Evolutionary conservation across 64 coral and sea anemone genomes (phyloP).

Genomic region (Stichodactyla helianthus): DNA sequence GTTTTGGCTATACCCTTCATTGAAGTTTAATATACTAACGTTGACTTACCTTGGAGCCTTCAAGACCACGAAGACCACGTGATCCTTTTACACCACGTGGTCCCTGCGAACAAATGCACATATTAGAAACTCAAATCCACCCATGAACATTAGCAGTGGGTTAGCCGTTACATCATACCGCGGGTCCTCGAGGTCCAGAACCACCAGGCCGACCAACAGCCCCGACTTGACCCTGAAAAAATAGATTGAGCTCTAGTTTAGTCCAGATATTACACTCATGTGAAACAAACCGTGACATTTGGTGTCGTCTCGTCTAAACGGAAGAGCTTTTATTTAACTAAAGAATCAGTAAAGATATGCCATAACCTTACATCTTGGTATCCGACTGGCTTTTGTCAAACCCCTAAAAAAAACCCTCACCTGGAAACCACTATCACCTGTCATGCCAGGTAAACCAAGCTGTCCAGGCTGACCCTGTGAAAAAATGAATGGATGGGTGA

Average conservation of each 20-base stretch:
- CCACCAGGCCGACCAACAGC: neutral
- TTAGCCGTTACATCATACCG: neutral
- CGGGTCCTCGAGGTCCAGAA: constrained; percentile 15
- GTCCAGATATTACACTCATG: too few relatives aligned
- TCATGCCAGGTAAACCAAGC: constrained; percentile 15
- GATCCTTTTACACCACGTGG: neutral
- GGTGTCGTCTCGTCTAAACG: too few relatives aligned
- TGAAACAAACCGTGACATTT: too few relatives aligned
- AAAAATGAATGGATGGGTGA: neutral
- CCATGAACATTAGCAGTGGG: neutral
- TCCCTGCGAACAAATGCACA: neutral
- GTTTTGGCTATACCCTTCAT: neutral
- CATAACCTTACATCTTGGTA: too few relatives aligned
- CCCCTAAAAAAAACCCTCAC: neutral
- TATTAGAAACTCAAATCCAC: neutral
- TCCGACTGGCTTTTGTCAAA: neutral
- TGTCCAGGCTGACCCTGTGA: constrained; percentile 31
- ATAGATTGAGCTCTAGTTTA: too few relatives aligned
- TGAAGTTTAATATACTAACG: neutral
- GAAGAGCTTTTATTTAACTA: too few relatives aligned
- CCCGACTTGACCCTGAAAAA: constrained; percentile 30
- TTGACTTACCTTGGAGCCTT: constrained; percentile 1
- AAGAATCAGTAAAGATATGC: too few relatives aligned
- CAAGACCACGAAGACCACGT: neutral
- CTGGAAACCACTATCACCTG: constrained; percentile 17